Base-by-base conservation (phyloP, 2,113 vertebrate genomes). In the Lanius collurio region DNA sequence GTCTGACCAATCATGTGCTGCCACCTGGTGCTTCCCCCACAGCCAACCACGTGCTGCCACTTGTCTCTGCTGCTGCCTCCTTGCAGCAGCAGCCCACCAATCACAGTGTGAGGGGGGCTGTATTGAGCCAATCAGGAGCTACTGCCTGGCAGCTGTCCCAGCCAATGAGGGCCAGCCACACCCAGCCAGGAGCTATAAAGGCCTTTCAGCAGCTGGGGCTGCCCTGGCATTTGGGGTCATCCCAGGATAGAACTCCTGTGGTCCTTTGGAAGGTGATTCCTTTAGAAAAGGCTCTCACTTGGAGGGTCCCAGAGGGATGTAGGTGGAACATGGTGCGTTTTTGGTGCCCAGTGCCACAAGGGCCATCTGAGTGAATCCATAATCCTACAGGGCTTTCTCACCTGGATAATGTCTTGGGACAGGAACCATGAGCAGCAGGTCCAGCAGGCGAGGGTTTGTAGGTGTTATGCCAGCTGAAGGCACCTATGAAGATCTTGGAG, bases 201-300 rank as follows among this genome's bases (percentile, higher is more conserved):
- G 12, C 19, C 11, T 13, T 18, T 1, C 0, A 0, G 42, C 1
- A 37, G 6, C 0, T 0, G 0, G 1, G 2, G 16, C 2, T 52
- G 2, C 7, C 1, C 2, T 1, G 7, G 4, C 7, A 15, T 9
- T 15, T 3, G 13, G 15, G 30, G 16, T 13, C 7, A 1, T 3
- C 0, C 0, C 1, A 0, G 6, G 2, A 1, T 4, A 9, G 14
- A 1, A 18, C 6, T 0, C 1, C 1, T 3, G 0, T 5, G 11
- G 3, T 7, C 0, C 0, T 7, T 3, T 20, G 9, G 1, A 3
- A 18, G 14, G 39, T 5, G 42, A 2, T 4, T 31, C 21, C 35
- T 42, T 17, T 18, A 55, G 47, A 19, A 5, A 23, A 15, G 12
- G 4, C 4, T 31, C 4, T 20, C 37, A 23, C 3, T 4, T 30